Evolutionary conservation across 2,113 vertebrate species (phyloP).

Genomic region (Gambusia holbrooki): DNA sequence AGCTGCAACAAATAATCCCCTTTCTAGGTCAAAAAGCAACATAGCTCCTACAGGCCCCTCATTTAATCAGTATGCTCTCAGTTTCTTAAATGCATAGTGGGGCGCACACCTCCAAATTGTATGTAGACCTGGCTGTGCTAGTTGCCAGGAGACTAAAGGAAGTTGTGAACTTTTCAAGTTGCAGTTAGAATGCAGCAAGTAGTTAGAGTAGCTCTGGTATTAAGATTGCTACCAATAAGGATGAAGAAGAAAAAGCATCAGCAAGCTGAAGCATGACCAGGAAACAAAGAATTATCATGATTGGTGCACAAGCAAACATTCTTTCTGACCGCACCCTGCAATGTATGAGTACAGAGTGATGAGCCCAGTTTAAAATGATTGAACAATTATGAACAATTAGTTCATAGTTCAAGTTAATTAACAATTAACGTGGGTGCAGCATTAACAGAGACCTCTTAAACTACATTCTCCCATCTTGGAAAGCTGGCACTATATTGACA

Average conservation of each 20-base stretch:
- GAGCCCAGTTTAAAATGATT: not conserved
- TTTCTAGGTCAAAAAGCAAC: not conserved
- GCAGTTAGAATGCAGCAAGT: not conserved
- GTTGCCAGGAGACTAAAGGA: not conserved
- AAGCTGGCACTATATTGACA: too few relatives aligned
- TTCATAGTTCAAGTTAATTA: too few relatives aligned
- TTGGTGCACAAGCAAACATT: not conserved
- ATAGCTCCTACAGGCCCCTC: not conserved
- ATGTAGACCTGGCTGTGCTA: not conserved
- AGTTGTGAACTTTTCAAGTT: not conserved
- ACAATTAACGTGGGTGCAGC: not conserved
- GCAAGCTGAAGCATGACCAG: not conserved
- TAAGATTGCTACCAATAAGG: not conserved
- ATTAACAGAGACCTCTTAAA: not conserved
- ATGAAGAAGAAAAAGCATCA: not conserved
- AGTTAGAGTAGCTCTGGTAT: not conserved
- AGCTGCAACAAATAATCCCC: not conserved
- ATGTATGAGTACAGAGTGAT: not conserved
- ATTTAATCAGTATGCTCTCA: not conserved
- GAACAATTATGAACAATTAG: too few relatives aligned
- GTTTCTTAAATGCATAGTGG: not conserved
- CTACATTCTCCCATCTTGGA: not conserved
- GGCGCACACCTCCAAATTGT: not conserved
- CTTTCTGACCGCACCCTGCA: not conserved
- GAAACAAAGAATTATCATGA: not conserved